These are phyloP conservation scores for Melanerpes formicivorus DNA, from an alignment of 2,113 vertebrate genomes.

Conservation along the genomic window DNA sequence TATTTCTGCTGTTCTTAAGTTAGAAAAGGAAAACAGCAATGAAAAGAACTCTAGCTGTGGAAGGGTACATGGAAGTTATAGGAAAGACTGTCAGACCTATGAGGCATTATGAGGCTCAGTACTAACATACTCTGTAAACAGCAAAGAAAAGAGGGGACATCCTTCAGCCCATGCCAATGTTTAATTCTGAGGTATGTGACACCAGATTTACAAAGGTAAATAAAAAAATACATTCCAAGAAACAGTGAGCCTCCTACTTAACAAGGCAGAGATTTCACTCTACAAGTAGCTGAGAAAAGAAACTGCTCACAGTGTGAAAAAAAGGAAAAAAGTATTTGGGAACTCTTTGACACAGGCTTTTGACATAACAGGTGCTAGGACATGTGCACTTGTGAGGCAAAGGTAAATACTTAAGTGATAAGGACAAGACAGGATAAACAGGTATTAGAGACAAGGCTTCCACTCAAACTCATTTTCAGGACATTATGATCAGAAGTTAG, in stretches of 20 bases:
- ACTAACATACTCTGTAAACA: not conserved
- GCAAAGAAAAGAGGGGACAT: conserved; percentile 1
- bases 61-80: not conserved
- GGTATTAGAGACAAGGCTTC: not conserved
- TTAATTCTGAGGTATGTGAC: not conserved
- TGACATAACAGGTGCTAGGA: not conserved
- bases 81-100: not conserved
- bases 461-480: not conserved
- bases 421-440: not conserved
- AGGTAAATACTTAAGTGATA: not conserved
- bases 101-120: not conserved
- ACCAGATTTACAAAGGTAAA: conserved; percentile 5
- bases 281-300: not conserved
- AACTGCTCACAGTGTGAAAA: not conserved
- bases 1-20: not conserved
- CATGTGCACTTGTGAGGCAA: not conserved
- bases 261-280: not conserved
- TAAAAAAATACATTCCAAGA: not conserved
- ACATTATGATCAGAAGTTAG: not conserved
- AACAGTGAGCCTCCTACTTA: not conserved
- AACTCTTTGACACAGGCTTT: not conserved
- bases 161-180: not conserved
- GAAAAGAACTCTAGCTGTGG: not conserved
- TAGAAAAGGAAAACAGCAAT: not conserved
- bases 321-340: not conserved